These are phyloP conservation scores for Theristicus caerulescens DNA, from an alignment of 2,113 vertebrate species.

Conservation along the genomic window DNA sequence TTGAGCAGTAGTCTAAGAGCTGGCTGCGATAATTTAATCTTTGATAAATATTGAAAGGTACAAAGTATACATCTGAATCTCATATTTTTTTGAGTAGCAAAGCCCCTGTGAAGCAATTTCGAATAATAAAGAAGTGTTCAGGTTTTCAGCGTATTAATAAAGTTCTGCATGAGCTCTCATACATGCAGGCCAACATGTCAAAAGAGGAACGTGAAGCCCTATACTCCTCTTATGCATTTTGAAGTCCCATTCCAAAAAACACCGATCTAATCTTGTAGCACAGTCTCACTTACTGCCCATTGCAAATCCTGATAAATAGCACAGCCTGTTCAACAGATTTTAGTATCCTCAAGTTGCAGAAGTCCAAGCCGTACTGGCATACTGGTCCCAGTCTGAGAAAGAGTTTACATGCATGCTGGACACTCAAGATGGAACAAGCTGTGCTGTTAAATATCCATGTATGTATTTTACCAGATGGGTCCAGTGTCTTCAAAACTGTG, in stretches of 20 bases:
- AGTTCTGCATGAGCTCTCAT: background rate
- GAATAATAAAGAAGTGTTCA: background rate
- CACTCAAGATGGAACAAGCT: background rate
- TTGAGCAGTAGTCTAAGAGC: background rate
- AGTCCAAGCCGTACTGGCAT: background rate
- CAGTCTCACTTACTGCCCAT: background rate
- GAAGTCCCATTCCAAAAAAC: background rate
- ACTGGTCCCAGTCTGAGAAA: background rate
- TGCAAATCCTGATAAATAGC: background rate
- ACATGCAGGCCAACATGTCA: background rate
- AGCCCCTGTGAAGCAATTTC: background rate
- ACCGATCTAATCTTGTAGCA: background rate
- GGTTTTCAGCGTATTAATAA: background rate
- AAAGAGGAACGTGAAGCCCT: background rate
- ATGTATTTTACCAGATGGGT: background rate
- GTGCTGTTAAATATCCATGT: background rate
- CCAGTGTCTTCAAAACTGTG: background rate
- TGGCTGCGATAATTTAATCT: background rate
- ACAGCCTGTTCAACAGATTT: background rate
- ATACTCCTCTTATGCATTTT: background rate
- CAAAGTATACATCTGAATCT: background rate
- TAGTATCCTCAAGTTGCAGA: background rate
- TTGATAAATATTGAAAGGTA: background rate
- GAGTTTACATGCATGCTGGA: background rate
- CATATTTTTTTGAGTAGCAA: background rate